A percentile compares a stretch with the other conserved stretches of the same genome.
Conservation (phyloP, 30 jellyfish, hydroid and myxozoan species). For the Aurelia sp. region DNA sequence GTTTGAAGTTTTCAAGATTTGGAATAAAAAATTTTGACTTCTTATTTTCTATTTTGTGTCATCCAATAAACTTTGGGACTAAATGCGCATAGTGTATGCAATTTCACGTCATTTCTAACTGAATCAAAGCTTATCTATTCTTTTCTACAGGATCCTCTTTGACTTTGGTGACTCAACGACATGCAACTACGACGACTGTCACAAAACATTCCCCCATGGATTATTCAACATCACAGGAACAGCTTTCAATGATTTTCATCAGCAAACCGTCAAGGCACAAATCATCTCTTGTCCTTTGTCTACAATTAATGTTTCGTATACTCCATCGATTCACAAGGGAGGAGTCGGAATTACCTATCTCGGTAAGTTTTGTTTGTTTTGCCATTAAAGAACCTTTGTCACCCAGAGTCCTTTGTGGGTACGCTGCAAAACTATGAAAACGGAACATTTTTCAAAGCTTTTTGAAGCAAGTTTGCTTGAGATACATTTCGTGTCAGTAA, state of each 20-base stretch:
- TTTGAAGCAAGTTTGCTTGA: too few relatives aligned
- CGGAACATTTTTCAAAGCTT: too few relatives aligned
- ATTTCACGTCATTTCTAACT: too few relatives aligned
- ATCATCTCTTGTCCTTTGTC: constrained; percentile 54
- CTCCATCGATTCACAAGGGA: constrained; percentile 36
- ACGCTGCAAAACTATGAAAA: too few relatives aligned
- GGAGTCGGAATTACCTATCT: constrained; percentile 40
- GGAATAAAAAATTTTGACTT: too few relatives aligned
- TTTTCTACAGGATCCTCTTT: constrained; percentile 1
- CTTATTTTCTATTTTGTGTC: too few relatives aligned
- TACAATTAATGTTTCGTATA: constrained; percentile 1
- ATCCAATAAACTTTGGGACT: too few relatives aligned
- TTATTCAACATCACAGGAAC: constrained; percentile 38
- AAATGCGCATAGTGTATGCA: too few relatives aligned
- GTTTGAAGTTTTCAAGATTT: too few relatives aligned
- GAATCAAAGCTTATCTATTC: neutral
- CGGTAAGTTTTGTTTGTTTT: neutral
- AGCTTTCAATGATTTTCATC: constrained; percentile 38
- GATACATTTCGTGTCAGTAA: too few relatives aligned
- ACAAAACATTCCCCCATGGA: constrained; percentile 27
- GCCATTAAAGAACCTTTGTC: neutral
- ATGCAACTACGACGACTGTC: constrained; percentile 37
- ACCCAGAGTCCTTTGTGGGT: too few relatives aligned
- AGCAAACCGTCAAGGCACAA: neutral
- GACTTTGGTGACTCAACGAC: constrained; percentile 26